Evolutionary conservation across 2,888 invertebrate genomes (phyloP), one percentile per base, ranked within the genome.

Genomic region (Emmelina monodactyla): DNA sequence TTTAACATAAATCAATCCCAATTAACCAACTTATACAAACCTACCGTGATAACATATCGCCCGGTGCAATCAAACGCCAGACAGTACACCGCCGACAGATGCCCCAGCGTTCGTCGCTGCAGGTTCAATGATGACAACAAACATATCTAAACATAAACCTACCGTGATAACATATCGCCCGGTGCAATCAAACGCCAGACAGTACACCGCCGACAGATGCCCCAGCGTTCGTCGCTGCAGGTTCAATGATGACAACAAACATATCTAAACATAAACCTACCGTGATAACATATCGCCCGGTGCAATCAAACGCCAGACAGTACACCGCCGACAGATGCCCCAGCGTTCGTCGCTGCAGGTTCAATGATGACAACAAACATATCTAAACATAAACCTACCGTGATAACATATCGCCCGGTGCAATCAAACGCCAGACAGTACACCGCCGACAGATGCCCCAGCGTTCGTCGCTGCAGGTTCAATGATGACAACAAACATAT

Each of bases 301-400:
- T 91, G 44, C 91, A 84, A 76, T 99, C 98, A 71, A 95, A 97
- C 14, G 92, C 83, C 15, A 98, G 88, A 73, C 98, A 99, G 79
- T 97, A 99, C 1, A 97, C 97, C n/a, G 97, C 92, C 1, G 96
- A 94, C 37, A 98, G 83, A 65, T 99, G 99, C 0, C 97, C 98
- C 32, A 97, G 82, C 2, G 95, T 94, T 38, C 92, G 84, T 16
- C 91, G 83, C 59, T 91, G 87, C 44, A 91, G 78, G 52, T 88
- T 85, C 43, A 92, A 43, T 83, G 84, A 47, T 84, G 85, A 34
- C 87, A 76, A 62, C 51, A 69, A n/a, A n/a, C n/a, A n/a, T n/a
- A n/a, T n/a, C n/a, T n/a, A n/a, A n/a, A n/a, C n/a, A n/a, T 9
- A 19, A 5, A 19, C 81, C 72, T 69, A 90, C 91, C 0, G 97